Base-by-base conservation (phyloP, 2,113 vertebrate species). In the Globicephala melas region DNA sequence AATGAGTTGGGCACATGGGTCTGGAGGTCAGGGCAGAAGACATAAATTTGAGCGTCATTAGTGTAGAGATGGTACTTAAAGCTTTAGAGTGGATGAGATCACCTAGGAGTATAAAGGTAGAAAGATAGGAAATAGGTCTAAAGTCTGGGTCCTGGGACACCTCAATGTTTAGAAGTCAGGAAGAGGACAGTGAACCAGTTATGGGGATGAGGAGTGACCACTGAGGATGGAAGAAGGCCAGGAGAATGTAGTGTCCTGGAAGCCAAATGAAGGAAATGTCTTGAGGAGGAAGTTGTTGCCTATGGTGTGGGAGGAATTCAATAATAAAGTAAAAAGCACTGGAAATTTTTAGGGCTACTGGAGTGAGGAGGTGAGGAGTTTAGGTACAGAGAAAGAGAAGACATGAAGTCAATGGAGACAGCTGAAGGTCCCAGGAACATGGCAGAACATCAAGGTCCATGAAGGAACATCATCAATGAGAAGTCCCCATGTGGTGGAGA, bases 261-360 rank as follows among this genome's bases (percentile, higher is more conserved):
- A 93, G 38, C 36, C 50, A 89, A 83, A 50, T 76, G 60, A 93
- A 93, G 71, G 86, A 95, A 83, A 83, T 77, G 38, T 68, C 67
- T 76, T 68, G 47, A 89, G 90, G 82, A 73, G n/a, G 58, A 63
- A 73, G 7, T 20, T 38, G 60, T 82, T 82, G 53, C 38, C 15
- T 68, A 58, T 5, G 36, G 44, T 83, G 33, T 93, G 76, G 62
- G 84, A 93, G 38, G 68, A 70, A 58, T 67, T 74, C 68, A 31
- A 82, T 58, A 50, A 60, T 83, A 83, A 83, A 88, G 58, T 81
- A 74, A 50, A 84, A 73, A 47, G 44, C 47, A n/a, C 83, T 83
- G 83, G 21, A 77, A 76, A 89, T 83, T 93, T 82, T 67, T 50
- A 50, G 76, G 68, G 60, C 68, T 76, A 6, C 68, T 50, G 13